Base-by-base conservation (phyloP, 2,113 vertebrate species). In the Camelus bactrianus region DNA sequence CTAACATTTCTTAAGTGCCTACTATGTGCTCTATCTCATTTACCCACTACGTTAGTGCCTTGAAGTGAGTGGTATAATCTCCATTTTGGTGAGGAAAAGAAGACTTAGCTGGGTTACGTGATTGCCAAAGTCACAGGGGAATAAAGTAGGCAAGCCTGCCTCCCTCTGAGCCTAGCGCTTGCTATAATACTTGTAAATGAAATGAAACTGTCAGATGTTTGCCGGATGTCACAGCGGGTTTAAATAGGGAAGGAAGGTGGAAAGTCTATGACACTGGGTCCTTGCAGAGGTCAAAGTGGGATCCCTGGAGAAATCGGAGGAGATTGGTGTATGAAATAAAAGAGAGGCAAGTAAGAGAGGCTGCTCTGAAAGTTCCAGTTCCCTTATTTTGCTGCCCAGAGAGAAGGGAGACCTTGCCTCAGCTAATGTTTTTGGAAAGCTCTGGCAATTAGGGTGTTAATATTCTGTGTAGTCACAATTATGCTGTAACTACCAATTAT, bases 401-500 rank as follows among this genome's bases (percentile, higher is more conserved):
- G 62, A 89, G 80, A 95, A 86, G 64, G 86, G 89, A 95, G 95
- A 83, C 32, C 60, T 83, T 97, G 77, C 84, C 60, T 93, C 80
- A 95, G 76, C n/a, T 93, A 83, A 97, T 0, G 0, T 64, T 62
- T 94, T 89, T n/a, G 64, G 82, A 97, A 96, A 80, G 46, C 87
- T 96, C 58, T 65, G 88, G 97, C 77, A 96, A 69, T 86, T 91
- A 96, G 64, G 70, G 96, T 93, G 96, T 97, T 98, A 98, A 96
- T 97, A 96, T 79, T 92, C 91, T 86, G 91, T 94, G 83, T 87
- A 97, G 97, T 93, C 86, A 92, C 91, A 97, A 96, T 98, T 96
- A 96, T 69, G 64, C 83, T 46, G 26, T 97, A 97, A 97, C 94
- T 97, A 96, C 93, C 91, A 97, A 97, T 97, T 97, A 96, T 69